These are phyloP conservation scores for Carollia perspicillata DNA, from an alignment of 2,113 vertebrate species.

Conservation along the genomic window DNA sequence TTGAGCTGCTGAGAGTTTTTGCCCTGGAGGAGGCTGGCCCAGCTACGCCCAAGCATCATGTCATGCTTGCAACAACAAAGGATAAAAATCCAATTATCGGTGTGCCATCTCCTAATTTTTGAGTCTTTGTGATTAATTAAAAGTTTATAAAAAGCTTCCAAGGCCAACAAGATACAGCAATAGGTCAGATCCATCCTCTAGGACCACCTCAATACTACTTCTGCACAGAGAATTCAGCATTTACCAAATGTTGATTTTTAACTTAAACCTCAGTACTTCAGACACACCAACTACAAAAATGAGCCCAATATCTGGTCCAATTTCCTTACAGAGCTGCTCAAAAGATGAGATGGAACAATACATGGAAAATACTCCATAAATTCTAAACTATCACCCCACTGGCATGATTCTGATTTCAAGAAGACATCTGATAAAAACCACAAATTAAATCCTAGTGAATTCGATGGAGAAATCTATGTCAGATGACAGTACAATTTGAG, in stretches of 20 bases:
- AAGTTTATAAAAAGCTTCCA: not conserved
- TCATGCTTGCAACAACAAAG: not conserved
- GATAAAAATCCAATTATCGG: not conserved
- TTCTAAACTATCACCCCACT: not conserved
- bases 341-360: not conserved
- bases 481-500: not conserved
- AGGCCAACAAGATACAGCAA: not conserved
- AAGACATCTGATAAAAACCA: not conserved
- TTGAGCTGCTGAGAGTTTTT: rapidly evolving
- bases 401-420: not conserved
- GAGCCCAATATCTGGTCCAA: not conserved
- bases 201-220: not conserved
- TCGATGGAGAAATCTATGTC: not conserved
- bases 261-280: not conserved
- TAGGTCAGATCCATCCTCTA: not conserved
- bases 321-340: not conserved
- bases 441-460: not conserved
- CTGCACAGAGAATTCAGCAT: not conserved
- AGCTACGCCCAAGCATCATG: rapidly evolving
- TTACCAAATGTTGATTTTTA: not conserved
- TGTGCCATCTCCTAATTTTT: not conserved
- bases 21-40: not conserved
- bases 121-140: not conserved
- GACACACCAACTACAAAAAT: not conserved
- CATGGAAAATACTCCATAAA: not conserved